Conservation (phyloP, 2,888 invertebrate genomes). For the Volucella zonaria region DNA sequence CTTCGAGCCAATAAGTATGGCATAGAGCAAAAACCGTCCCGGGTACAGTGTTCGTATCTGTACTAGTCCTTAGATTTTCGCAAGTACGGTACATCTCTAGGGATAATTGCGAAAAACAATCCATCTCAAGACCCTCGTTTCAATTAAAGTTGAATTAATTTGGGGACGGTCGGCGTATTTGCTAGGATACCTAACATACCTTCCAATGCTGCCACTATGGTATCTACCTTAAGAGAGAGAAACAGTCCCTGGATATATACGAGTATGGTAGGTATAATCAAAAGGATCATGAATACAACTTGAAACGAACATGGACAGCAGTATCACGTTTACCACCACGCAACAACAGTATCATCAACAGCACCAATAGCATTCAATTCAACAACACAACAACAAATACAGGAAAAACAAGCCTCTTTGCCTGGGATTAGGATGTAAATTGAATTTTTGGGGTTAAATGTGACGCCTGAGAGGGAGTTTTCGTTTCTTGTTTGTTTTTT, state of each 20-base stretch:
- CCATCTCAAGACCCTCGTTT: conserved; percentile 41
- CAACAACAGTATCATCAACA: neutral
- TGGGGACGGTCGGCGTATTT: conserved; percentile 7
- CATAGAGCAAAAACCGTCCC: neutral
- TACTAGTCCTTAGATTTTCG: too few species aligned
- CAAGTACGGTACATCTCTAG: neutral
- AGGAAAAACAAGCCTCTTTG: conserved; percentile 20
- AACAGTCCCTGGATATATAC: neutral
- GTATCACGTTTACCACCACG: conserved; percentile 8
- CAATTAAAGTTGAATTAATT: conserved; percentile 40
- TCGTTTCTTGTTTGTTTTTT: neutral
- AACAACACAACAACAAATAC: too few species aligned
- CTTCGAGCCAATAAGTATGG: neutral
- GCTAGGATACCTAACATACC: conserved; percentile 5
- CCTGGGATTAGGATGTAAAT: conserved; percentile 49
- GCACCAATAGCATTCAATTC: too few species aligned
- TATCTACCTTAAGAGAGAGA: neutral
- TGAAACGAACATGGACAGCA: conserved; percentile 11
- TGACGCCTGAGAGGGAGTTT: conserved; percentile 18
- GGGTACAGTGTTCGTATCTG: neutral
- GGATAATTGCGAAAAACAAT: conserved; percentile 4
- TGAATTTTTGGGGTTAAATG: conserved; percentile 46
- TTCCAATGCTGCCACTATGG: neutral
- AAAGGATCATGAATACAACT: conserved; percentile 5
- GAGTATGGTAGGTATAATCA: conserved; percentile 1